Percentiles rank a stretch among this genome's conserved stretches.
phyloP scores from a whole-genome alignment of 1,140 invertebrate species.

The Scaptomyza hsui region DNA sequence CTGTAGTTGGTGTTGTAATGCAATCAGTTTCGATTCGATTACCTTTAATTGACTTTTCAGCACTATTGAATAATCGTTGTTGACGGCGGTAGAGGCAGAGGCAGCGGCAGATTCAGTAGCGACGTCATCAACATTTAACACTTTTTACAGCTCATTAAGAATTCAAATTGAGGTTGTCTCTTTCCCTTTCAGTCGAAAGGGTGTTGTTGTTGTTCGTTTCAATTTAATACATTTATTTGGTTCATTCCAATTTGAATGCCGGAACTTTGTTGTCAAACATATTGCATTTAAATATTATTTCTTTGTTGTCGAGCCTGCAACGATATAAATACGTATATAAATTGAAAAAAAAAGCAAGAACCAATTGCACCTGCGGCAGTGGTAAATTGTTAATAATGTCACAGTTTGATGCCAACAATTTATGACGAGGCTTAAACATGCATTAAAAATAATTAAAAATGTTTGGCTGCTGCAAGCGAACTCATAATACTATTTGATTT shows the following conservation, averaged over 20 bases:
- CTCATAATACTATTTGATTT: conserved; percentile 13
- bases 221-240: conserved; percentile 57
- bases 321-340: conserved; percentile 53
- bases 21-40: conserved; percentile 79
- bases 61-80: conserved; percentile 57
- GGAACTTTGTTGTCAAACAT: conserved; percentile 78
- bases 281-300: conserved; percentile 49
- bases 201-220: conserved; percentile 10
- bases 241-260: conserved; percentile 57
- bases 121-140: conserved; percentile 67
- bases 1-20: conserved; percentile 56
- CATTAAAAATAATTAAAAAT: conserved; percentile 41
- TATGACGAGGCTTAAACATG: conserved; percentile 71
- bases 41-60: conserved; percentile 82
- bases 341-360: conserved; percentile 55
- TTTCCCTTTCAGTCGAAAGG: background rate
- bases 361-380: conserved; percentile 46
- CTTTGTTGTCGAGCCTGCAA: conserved; percentile 57
- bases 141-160: conserved; percentile 70
- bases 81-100: conserved; percentile 29
- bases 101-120: conserved; percentile 13
- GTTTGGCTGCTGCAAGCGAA: background rate
- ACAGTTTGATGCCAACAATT: conserved; percentile 58
- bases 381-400: conserved; percentile 72
- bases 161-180: conserved; percentile 59